Percentiles rank a stretch among this genome's conserved stretches.
Conservation (phyloP, 2,113 vertebrate species). For the Lampris megalopsis region DNA sequence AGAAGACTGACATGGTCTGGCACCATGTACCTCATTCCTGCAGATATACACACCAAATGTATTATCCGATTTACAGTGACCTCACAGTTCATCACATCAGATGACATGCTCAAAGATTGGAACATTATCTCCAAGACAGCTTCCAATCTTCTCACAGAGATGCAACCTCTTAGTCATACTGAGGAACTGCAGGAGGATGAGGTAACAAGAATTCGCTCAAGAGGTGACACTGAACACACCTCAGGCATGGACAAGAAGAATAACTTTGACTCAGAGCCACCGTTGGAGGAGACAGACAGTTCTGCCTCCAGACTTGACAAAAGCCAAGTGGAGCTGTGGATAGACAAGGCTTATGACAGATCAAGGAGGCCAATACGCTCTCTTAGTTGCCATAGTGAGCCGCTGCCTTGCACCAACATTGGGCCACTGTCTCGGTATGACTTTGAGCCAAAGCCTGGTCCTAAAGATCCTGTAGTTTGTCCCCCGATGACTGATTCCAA, state of each 20-base stretch:
- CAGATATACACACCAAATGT: conserved; percentile 86
- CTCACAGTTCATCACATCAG: conserved; percentile 91
- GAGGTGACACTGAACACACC: conserved; percentile 6
- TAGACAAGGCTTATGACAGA: conserved; percentile 82
- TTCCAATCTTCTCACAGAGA: conserved; percentile 73
- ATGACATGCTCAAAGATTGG: conserved; percentile 93
- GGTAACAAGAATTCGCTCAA: background rate
- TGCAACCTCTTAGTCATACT: conserved; percentile 10
- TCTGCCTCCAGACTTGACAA: conserved; percentile 40
- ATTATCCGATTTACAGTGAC: conserved; percentile 96
- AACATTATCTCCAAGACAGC: conserved; percentile 85
- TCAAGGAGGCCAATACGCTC: conserved; percentile 87
- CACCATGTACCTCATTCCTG: conserved; percentile 92
- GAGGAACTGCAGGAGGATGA: conserved; percentile 29
- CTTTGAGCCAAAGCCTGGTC: conserved; percentile 31
- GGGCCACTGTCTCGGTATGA: conserved; percentile 24
- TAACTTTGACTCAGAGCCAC: conserved; percentile 23
- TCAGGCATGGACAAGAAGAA: background rate
- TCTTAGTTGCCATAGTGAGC: conserved; percentile 90
- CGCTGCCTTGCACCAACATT: conserved; percentile 58
- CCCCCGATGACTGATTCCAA: background rate
- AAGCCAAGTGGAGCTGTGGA: conserved; percentile 81
- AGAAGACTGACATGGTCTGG: conserved; percentile 87
- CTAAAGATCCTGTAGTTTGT: conserved; percentile 47
- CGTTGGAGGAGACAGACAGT: conserved; percentile 29